Base-by-base conservation (phyloP, 2,797 vertebrate genomes). In the Cygnus olor region DNA sequence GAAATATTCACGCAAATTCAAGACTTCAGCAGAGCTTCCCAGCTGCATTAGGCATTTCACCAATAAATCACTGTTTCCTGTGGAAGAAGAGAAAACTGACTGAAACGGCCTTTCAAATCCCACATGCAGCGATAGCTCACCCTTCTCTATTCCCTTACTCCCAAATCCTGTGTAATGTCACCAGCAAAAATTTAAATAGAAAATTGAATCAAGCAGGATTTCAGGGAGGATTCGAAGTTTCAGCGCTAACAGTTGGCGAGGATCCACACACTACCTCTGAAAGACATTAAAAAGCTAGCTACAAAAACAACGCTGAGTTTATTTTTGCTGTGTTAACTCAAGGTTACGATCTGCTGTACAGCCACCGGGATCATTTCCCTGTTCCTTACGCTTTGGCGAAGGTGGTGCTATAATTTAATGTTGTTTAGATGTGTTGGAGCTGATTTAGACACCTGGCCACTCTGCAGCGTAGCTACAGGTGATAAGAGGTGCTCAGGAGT, bases 1-100 rank as follows among this genome's bases (percentile, higher is more conserved):
- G 95, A 96, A 96, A 96, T 92, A 96, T 82, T 96, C 94, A 79
- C 94, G 80, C 96, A 88, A 95, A 95, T 88, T 93, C 93, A 95
- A 83, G 84, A 51, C 65, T 94, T 95, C 81, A 82, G 69, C 91
- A 65, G 81, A 93, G 58, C 81, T 95, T 95, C 88, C 95, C 94
- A 96, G 95, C 90, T 96, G 96, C 90, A 95, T 89, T 78, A 90
- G 51, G 69, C 86, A 80, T 96, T 95, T 93, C 74, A 95, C 84
- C 84, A 94, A 92, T 95, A 96, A 96, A 97, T 97, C 94, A 95
- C 86, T 56, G 65, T 51, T 96, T 95, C 96, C 93, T 94, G 93
- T 91, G 93, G 76, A 85, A 95, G 95, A 89, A 93, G 76, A 79
- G 72, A 94, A 95, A 92, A 87, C 72, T 63, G 81, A 69, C 88